A percentile compares a stretch with the other conserved stretches of the same genome.
Evolutionary conservation across 2,888 invertebrate species (phyloP).

Genomic region (Pseudeuparius sepicola): DNA sequence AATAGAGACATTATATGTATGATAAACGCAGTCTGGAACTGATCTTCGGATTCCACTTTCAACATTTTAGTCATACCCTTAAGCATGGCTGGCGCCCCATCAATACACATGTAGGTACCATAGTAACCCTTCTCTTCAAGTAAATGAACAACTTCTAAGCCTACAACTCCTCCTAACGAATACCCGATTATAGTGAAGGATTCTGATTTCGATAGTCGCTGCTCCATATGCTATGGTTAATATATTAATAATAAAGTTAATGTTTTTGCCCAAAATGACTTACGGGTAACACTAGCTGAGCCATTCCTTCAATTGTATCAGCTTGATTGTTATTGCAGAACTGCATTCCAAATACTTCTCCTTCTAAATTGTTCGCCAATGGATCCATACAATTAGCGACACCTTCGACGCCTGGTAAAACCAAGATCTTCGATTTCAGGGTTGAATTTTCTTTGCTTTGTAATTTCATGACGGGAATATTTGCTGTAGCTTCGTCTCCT

Average conservation of each 20-base stretch:
- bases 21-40: slow-evolving; percentile 46
- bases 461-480: background rate
- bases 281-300: slow-evolving; percentile 45
- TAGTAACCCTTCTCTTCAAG: slow-evolving; percentile 56
- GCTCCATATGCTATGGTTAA: slow-evolving; percentile 7
- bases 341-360: slow-evolving; percentile 46
- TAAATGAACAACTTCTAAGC: slow-evolving; percentile 62
- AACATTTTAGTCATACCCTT: slow-evolving; percentile 41
- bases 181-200: slow-evolving; percentile 75
- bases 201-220: slow-evolving; percentile 26
- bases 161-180: slow-evolving; percentile 74
- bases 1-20: slow-evolving; percentile 41
- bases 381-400: slow-evolving; percentile 45
- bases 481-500: slow-evolving; percentile 43
- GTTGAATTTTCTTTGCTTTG: background rate
- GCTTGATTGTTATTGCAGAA: slow-evolving; percentile 39
- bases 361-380: slow-evolving; percentile 43
- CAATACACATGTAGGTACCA: slow-evolving; percentile 64
- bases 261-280: slow-evolving; percentile 22
- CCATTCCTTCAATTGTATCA: slow-evolving; percentile 43
- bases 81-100: slow-evolving; percentile 64
- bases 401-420: slow-evolving; percentile 62
- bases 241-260: background rate
- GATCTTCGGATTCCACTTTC: slow-evolving; percentile 39
- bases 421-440: slow-evolving; percentile 31